phyloP scores from a whole-genome alignment of 2,888 invertebrate genomes.

The Chymomyza fuscimana region DNA sequence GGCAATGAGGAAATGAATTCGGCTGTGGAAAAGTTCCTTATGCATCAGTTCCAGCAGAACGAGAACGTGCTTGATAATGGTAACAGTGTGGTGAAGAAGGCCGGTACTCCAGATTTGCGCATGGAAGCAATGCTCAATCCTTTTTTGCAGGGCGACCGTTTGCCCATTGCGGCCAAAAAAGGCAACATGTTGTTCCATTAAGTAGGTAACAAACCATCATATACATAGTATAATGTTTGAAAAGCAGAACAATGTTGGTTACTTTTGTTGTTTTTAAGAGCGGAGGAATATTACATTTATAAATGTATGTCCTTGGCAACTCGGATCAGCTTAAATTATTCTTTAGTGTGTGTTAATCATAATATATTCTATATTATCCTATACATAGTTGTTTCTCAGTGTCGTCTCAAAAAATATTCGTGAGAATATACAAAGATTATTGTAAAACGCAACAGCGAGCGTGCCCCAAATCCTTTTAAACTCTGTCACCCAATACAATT shows the following conservation, averaged over 20 bases:
- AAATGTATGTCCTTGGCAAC: too few species aligned
- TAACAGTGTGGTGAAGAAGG: slow-evolving; percentile 84
- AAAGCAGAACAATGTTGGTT: slow-evolving; percentile 1
- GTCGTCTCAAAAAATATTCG: slow-evolving; percentile 37
- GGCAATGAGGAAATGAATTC: slow-evolving; percentile 79
- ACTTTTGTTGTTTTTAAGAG: slow-evolving; percentile 13
- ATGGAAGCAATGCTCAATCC: slow-evolving; percentile 90
- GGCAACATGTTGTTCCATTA: slow-evolving; percentile 83
- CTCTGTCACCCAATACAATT: slow-evolving; percentile 42
- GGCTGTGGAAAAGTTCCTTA: slow-evolving; percentile 85
- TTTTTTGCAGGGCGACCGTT: slow-evolving; percentile 90
- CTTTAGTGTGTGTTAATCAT: slow-evolving; percentile 38
- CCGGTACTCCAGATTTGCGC: slow-evolving; percentile 39
- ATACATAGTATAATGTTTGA: neutral
- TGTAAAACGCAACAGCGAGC: slow-evolving; percentile 18
- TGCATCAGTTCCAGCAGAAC: slow-evolving; percentile 77
- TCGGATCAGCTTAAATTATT: neutral
- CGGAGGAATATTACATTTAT: neutral
- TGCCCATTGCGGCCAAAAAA: slow-evolving; percentile 96
- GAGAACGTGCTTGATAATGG: slow-evolving; percentile 82
- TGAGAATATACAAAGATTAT: slow-evolving; percentile 31
- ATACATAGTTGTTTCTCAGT: slow-evolving; percentile 45
- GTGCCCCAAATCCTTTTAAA: slow-evolving; percentile 20
- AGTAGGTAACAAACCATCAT: slow-evolving; percentile 9
- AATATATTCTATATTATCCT: slow-evolving; percentile 28